Percentiles rank a stretch among this genome's conserved stretches.
Conservation (phyloP, 1,140 invertebrate genomes). For the Drosophila pachea region DNA sequence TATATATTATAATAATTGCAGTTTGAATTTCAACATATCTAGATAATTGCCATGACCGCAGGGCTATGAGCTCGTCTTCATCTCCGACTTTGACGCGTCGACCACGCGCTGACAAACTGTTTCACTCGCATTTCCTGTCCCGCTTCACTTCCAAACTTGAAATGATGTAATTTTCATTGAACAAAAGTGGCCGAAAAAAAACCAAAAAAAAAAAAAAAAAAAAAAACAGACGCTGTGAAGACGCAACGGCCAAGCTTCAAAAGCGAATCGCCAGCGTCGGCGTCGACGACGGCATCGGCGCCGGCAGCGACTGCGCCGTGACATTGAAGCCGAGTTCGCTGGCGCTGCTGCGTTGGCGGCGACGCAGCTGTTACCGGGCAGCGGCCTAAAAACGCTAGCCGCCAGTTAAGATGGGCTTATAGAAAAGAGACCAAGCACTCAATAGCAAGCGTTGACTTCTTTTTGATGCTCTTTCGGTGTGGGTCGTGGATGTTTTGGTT, state of each 20-base stretch:
- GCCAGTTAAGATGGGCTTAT: slow-evolving; percentile 27
- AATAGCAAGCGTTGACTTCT: slow-evolving; percentile 60
- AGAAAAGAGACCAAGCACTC: slow-evolving; percentile 58
- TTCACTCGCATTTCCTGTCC: slow-evolving; percentile 52
- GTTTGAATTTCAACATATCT: slow-evolving; percentile 56
- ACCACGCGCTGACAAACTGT: slow-evolving; percentile 34
- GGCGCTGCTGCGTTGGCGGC: slow-evolving; percentile 26
- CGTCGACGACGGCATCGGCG: slow-evolving; percentile 3
- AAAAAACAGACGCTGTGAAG: slow-evolving; percentile 36
- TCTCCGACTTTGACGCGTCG: slow-evolving; percentile 21
- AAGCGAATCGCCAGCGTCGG: slow-evolving; percentile 34
- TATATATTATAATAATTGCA: slow-evolving; percentile 55
- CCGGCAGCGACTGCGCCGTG: slow-evolving; percentile 32
- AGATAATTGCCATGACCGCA: slow-evolving; percentile 13
- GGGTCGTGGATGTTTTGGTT: no score
- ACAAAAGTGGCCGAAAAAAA: slow-evolving; percentile 52
- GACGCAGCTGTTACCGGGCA: slow-evolving; percentile 41
- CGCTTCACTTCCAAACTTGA: slow-evolving; percentile 34
- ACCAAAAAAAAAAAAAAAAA: slow-evolving; percentile 21
- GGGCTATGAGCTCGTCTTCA: slow-evolving; percentile 14
- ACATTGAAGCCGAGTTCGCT: slow-evolving; percentile 36
- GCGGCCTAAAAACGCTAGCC: slow-evolving; percentile 61
- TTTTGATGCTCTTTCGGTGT: slow-evolving; percentile 4
- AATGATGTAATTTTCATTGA: slow-evolving; percentile 62
- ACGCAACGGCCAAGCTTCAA: slow-evolving; percentile 38